Evolutionary conservation across 2,888 invertebrate species (phyloP), one percentile per base, ranked within the genome.

Genomic region (Hyposoter dolosus): DNA sequence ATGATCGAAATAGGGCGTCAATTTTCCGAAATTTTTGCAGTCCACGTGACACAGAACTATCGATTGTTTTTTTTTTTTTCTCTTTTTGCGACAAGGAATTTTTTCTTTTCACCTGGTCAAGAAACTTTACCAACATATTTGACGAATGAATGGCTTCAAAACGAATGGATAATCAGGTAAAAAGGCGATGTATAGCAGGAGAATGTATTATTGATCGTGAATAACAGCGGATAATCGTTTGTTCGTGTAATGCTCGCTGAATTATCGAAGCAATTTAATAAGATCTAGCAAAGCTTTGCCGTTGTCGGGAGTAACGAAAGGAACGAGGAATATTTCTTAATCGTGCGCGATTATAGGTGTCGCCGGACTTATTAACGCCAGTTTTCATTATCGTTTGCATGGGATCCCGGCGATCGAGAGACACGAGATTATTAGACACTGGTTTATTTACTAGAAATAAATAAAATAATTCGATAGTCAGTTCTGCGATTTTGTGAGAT

Each of bases 361-460:
- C 86, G 83, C 77, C 63, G 77, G 63, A 81, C 83, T 83, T 86
- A 86, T 86, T 86, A 86, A 86, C 83, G 86, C 86, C 86, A 86
- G 77, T 78, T 86, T 86, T 83, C 86, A 86, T 86, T 86, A 86
- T 83, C 81, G 74, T 40, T 78, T 5, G 47, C 77, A 78, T 15
- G 83, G 75, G 78, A 83, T 69, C 63, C 45, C 40, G 40, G 9
- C 71, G 65, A 63, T 75, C 45, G 68, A 71, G 71, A 71, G 50
- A 23, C 50, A 60, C 47, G 32, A 47, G 83, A 83, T 86, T 86
- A 83, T 81, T 40, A 40, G 83, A 81, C 81, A 86, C 86, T 74
- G 68, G 77, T 83, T 83, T 75, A 78, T 86, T 86, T 83, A 86
- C 83, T 78, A 78, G 75, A 78, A 81, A 81, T 83, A 86, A 86